Conservation (phyloP, 2,113 vertebrate species). For the Onychostruthus taczanowskii region DNA sequence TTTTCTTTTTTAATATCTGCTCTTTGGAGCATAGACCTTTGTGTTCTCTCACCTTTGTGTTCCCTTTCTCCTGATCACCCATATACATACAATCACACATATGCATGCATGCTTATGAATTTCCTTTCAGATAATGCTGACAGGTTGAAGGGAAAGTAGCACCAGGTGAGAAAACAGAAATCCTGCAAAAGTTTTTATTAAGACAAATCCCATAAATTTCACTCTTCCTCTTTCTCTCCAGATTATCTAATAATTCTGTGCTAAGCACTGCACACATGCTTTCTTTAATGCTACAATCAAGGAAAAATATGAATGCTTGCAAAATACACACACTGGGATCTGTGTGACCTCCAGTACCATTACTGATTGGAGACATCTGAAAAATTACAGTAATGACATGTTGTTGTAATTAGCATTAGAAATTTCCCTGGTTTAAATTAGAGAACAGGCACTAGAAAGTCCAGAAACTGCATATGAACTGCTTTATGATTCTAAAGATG, state of each 20-base stretch:
- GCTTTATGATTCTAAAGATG: neutral
- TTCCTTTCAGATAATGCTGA: neutral
- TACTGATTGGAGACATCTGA: conserved; percentile 24
- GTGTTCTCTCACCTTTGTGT: neutral
- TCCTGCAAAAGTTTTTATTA: neutral
- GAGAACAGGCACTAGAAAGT: neutral
- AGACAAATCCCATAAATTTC: neutral
- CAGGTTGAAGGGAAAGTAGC: neutral
- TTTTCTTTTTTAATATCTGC: neutral
- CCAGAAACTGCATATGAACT: neutral
- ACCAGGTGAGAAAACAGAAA: neutral
- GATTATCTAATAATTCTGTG: neutral
- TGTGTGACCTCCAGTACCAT: neutral
- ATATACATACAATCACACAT: neutral
- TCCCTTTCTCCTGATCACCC: neutral
- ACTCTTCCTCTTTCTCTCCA: neutral
- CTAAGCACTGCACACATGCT: neutral
- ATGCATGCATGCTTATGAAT: neutral
- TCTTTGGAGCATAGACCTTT: neutral
- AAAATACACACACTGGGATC: neutral
- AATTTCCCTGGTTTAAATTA: conserved; percentile 13
- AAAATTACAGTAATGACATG: neutral
- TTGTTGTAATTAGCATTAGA: neutral
- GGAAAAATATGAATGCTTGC: neutral
- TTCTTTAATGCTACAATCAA: neutral